Percentiles rank a stretch among this genome's conserved stretches.
Conservation (phyloP, 2,888 invertebrate genomes). For the Lampropteryx suffumata region DNA sequence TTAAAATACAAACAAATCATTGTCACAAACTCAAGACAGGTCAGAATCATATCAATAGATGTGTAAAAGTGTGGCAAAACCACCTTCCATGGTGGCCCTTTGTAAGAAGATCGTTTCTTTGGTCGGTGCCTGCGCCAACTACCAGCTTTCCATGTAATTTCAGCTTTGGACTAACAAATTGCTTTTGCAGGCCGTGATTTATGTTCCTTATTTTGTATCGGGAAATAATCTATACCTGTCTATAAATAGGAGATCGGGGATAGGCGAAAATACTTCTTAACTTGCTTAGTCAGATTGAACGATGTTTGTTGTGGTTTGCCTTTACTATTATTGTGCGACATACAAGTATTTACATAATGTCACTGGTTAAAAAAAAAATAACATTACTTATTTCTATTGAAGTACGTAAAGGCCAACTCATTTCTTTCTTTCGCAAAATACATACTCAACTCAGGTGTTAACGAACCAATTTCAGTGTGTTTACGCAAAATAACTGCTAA, state of each 20-base stretch:
- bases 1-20: no score
- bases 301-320: neutral
- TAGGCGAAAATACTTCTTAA: neutral
- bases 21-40: no score
- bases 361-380: no score
- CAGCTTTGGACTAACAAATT: conserved; percentile 26
- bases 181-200: conserved; percentile 33
- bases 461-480: conserved; percentile 5
- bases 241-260: conserved; percentile 14
- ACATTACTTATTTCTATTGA: neutral
- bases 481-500: conserved; percentile 14
- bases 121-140: neutral
- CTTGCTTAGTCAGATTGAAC: neutral
- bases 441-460: neutral
- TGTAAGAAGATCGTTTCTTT: no score
- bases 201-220: conserved; percentile 35
- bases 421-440: neutral
- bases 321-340: no score
- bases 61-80: no score
- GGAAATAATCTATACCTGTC: conserved; percentile 31
- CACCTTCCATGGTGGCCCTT: no score
- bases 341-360: neutral
- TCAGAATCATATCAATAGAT: no score
- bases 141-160: conserved; percentile 5
- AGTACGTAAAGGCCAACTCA: neutral